A percentile compares a stretch with the other conserved stretches of the same genome.
Evolutionary conservation across 2,113 vertebrate species (phyloP).

Genomic region (Cryptotis parvus): DNA sequence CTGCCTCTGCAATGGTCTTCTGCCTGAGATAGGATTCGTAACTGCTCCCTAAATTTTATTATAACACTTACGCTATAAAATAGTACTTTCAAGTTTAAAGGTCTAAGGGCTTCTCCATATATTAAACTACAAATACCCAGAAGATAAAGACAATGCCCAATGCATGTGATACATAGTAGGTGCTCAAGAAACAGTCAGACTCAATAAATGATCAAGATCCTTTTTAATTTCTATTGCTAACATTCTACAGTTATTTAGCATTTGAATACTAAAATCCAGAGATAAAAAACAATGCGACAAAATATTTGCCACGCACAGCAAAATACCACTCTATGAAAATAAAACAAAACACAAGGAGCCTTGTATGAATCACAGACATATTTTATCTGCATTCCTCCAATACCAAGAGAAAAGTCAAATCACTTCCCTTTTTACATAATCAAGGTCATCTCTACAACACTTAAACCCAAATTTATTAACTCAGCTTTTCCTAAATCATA

Average conservation of each 20-base stretch:
- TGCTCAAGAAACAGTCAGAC: not conserved
- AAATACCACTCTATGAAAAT: constrained; percentile 2
- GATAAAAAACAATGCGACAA: constrained; percentile 7
- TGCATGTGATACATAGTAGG: not conserved
- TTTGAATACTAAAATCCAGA: constrained; percentile 33
- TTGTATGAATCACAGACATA: not conserved
- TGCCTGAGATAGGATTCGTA: not conserved
- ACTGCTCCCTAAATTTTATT: not conserved
- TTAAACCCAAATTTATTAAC: not conserved
- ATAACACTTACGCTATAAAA: not conserved
- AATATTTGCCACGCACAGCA: constrained; percentile 17
- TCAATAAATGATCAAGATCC: not conserved
- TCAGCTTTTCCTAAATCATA: not conserved
- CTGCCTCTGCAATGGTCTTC: not conserved
- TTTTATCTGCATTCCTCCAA: constrained; percentile 5
- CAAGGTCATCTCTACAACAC: not conserved
- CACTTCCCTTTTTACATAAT: constrained; percentile 6
- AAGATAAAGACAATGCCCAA: not conserved
- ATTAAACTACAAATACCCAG: not conserved
- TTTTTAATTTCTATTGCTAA: not conserved
- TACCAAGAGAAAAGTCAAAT: constrained; percentile 13
- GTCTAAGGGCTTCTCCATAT: not conserved
- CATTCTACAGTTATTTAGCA: not conserved
- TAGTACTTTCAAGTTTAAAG: not conserved
- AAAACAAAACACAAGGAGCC: not conserved